Percentiles rank a stretch among this genome's conserved stretches.
Evolutionary conservation across 1,140 invertebrate species (phyloP).

Genomic region (Cydia pomonella): DNA sequence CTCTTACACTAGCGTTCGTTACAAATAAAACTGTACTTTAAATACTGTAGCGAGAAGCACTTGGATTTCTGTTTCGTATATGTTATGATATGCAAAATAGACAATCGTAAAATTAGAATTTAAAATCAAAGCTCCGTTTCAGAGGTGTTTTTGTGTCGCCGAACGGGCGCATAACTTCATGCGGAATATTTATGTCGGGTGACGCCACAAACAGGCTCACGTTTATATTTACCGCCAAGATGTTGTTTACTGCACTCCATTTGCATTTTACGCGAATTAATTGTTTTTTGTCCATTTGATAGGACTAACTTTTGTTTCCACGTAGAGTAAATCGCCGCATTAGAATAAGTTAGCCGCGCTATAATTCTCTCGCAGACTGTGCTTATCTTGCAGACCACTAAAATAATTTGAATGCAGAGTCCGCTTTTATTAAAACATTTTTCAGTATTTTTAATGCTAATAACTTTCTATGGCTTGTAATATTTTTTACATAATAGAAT

Average conservation of each 20-base stretch:
- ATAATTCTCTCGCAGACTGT: conserved; percentile 21
- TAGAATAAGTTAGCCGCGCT: conserved; percentile 27
- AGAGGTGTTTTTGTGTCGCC: conserved; percentile 72
- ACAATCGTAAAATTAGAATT: conserved; percentile 77
- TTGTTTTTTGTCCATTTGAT: conserved; percentile 41
- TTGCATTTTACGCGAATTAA: conserved; percentile 54
- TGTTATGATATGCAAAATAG: conserved; percentile 72
- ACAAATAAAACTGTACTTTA: background rate
- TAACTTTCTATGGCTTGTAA: conserved; percentile 13
- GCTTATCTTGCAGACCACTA: conserved; percentile 11
- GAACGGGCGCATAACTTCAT: conserved; percentile 63
- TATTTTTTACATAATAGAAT: background rate
- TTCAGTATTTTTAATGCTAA: background rate
- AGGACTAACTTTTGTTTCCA: conserved; percentile 31
- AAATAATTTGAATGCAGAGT: conserved; percentile 35
- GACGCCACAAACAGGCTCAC: conserved; percentile 63
- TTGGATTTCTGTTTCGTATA: conserved; percentile 45
- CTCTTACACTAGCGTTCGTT: background rate
- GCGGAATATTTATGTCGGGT: conserved; percentile 67
- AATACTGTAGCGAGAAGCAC: conserved; percentile 9
- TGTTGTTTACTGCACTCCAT: conserved; percentile 65
- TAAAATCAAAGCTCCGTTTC: conserved; percentile 74
- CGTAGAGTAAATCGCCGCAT: background rate
- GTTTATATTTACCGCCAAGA: conserved; percentile 64
- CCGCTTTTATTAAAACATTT: conserved; percentile 23